Evolutionary conservation across 2,888 invertebrate species (phyloP), one percentile per base, ranked within the genome.

Genomic region (Pheosia gnoma): DNA sequence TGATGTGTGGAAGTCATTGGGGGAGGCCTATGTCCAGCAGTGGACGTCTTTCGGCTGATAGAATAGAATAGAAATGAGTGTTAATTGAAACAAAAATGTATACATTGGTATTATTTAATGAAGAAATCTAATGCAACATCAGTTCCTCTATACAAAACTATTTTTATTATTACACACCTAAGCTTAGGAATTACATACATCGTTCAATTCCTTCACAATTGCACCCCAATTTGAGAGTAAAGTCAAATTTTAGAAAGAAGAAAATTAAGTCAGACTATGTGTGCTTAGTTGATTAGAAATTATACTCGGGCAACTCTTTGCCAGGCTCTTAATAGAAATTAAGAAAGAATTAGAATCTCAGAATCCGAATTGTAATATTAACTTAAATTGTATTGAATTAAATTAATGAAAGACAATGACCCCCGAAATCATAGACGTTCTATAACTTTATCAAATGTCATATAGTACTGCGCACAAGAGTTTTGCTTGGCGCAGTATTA

Each of bases 101-200:
- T 70, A 47, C 47, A 47, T 54, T 71, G 70, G 78, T 75, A 64
- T 78, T 74, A 79, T 85, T 86, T 89, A 85, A 81, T 86, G 74
- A 81, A 81, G 81, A 83, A 81, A 81, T 81, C 81, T 84, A 87
- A 80, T 78, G 70, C 70, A 82, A 82, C 79, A 79, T 75, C 74
- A 61, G 70, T 78, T 81, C 78, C 74, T 81, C 86, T 88, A 89
- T 88, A 89, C 84, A 90, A 90, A 90, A 88, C 82, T 83, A 81
- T 79, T 67, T 79, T 83, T 73, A 79, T 83, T 83, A 79, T 5
- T 56, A 77, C 78, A 75, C 72, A 68, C 74, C 71, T 75, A 78
- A 38, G 60, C 71, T 74, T 74, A 73, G 61, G 67, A 73, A 71
- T 56, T 75, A 79, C 66, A 71, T 70, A 74, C 64, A 74, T 66